A percentile compares a stretch with the other conserved stretches of the same genome.
phyloP scores from a whole-genome alignment of 1,140 invertebrate species.

The Tribolium madens region DNA sequence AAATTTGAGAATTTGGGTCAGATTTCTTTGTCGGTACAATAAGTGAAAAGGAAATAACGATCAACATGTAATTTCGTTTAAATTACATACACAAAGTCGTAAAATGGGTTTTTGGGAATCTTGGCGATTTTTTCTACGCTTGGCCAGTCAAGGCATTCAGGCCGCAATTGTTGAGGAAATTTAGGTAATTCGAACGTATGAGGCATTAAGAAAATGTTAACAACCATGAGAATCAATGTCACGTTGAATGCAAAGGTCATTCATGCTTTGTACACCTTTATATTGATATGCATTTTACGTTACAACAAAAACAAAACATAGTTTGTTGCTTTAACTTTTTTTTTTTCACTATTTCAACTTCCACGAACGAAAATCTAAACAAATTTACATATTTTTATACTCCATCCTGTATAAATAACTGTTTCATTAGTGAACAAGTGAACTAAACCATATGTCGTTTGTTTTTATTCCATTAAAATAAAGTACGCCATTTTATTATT shows the following conservation, averaged over 20 bases:
- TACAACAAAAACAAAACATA: not conserved
- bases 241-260: conserved; percentile 18
- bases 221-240: conserved; percentile 30
- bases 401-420: not conserved
- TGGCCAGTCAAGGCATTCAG: not conserved
- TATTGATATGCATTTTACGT: not conserved
- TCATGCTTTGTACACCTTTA: conserved; percentile 4
- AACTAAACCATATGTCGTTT: not conserved
- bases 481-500: not conserved
- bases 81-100: conserved; percentile 21
- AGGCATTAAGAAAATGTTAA: conserved; percentile 2
- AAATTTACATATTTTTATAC: not conserved
- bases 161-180: not conserved
- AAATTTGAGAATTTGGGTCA: conserved; percentile 9
- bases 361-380: too few species aligned
- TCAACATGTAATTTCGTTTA: conserved; percentile 11
- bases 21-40: conserved; percentile 6
- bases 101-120: not conserved
- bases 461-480: not conserved
- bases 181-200: conserved; percentile 10
- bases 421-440: not conserved
- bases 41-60: conserved; percentile 19
- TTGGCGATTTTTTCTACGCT: not conserved
- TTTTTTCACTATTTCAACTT: too few species aligned
- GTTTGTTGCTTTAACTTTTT: too few species aligned